A percentile compares a stretch with the other conserved stretches of the same genome.
Conservation (phyloP, 2,113 vertebrate species). For the Nesogale talazaci region DNA sequence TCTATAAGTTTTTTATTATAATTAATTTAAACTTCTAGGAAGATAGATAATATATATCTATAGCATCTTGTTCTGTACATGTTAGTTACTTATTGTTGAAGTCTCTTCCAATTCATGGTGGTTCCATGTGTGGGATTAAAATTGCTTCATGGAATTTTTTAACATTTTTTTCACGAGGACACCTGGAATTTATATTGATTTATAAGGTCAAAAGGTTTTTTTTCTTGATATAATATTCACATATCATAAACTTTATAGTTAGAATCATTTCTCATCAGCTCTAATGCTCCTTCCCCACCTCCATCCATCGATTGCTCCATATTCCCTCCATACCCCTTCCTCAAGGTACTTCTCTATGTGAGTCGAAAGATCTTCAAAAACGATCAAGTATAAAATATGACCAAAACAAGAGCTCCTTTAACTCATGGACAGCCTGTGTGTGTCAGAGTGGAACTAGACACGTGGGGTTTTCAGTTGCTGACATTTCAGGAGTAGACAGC, state of each 20-base stretch:
- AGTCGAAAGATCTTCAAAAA: background rate
- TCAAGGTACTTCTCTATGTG: background rate
- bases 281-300: too few species aligned
- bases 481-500: background rate
- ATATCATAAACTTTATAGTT: too few species aligned
- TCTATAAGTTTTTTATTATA: background rate
- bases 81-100: background rate
- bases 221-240: too few species aligned
- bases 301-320: too few species aligned
- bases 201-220: background rate
- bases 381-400: background rate
- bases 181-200: conserved; percentile 1
- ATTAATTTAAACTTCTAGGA: background rate
- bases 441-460: background rate
- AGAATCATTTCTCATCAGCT: too few species aligned
- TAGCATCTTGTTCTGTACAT: background rate
- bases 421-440: background rate
- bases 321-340: too few species aligned
- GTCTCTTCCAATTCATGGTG: background rate
- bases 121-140: background rate
- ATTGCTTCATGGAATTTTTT: background rate
- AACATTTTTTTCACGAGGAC: conserved; percentile 10
- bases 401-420: background rate
- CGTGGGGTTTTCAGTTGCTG: background rate
- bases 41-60: background rate